phyloP scores from a whole-genome alignment of 2,113 vertebrate genomes.

The Tangachromis dhanisi region DNA sequence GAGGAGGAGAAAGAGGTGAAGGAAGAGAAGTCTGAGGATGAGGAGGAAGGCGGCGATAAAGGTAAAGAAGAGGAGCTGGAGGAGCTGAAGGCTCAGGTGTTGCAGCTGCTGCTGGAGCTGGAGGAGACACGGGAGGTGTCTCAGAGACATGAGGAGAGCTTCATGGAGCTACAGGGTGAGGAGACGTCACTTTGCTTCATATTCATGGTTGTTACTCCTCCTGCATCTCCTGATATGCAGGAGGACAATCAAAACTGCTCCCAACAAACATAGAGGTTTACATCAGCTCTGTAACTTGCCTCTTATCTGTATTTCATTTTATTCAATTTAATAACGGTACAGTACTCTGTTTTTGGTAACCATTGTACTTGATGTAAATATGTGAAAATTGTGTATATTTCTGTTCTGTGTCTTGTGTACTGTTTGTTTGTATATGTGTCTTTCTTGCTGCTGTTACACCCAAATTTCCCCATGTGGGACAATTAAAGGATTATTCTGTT shows the following conservation, averaged over 20 bases:
- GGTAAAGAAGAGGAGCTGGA: conserved; percentile 50
- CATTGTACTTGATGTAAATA: not conserved
- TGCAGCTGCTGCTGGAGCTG: conserved; percentile 77
- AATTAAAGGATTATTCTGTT: not conserved
- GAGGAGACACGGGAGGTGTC: conserved; percentile 76
- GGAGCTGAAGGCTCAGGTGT: conserved; percentile 72
- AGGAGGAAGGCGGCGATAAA: not conserved
- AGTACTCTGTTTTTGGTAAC: not conserved
- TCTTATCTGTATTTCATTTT: not conserved
- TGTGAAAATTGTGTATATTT: not conserved
- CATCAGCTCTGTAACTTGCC: not conserved
- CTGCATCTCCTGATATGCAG: not conserved
- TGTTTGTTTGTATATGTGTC: not conserved
- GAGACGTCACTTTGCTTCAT: not conserved
- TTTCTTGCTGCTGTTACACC: not conserved
- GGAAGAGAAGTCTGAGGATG: conserved; percentile 6
- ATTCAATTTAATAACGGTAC: not conserved
- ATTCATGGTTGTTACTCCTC: not conserved
- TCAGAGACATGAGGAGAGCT: conserved; percentile 73
- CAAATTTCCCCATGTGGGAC: not conserved
- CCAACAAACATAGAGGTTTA: not conserved
- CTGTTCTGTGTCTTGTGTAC: not conserved
- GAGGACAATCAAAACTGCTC: not conserved
- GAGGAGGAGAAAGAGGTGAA: conserved; percentile 39
- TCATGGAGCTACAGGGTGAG: conserved; percentile 66